Evolutionary conservation across 2,888 invertebrate genomes (phyloP).

Genomic region (Bimastos eiseni): DNA sequence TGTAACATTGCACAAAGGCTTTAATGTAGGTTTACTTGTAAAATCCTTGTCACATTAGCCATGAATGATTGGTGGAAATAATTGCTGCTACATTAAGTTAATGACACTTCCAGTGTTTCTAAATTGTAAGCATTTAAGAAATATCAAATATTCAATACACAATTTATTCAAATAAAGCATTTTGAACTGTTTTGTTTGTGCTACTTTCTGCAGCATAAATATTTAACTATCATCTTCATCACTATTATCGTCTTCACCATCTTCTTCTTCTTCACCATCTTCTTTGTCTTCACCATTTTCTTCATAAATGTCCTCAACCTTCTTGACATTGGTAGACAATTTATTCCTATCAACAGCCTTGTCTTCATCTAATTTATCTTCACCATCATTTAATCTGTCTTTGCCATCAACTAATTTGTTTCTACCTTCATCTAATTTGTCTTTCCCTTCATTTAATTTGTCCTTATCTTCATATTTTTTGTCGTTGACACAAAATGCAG

Average conservation of each 20-base stretch:
- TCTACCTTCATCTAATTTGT: neutral
- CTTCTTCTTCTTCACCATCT: neutral
- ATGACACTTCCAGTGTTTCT: neutral
- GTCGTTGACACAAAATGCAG: neutral
- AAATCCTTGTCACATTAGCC: neutral
- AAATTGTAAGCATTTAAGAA: neutral
- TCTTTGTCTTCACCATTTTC: too few species aligned
- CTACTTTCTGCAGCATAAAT: neutral
- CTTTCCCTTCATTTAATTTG: neutral
- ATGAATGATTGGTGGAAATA: neutral
- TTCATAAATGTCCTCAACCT: too few species aligned
- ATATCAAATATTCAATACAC: neutral
- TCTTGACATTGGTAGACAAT: neutral
- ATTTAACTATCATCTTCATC: constrained; percentile 13
- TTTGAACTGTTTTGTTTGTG: neutral
- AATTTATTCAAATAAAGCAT: neutral
- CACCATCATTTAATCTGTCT: neutral
- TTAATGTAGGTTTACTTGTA: neutral
- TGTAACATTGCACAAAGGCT: too few species aligned
- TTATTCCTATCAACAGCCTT: neutral
- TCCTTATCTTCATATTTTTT: neutral
- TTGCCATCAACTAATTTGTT: neutral
- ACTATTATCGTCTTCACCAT: neutral
- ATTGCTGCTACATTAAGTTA: neutral
- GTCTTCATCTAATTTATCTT: neutral